Evolutionary conservation across 2,113 vertebrate genomes (phyloP).

Genomic region (Muscicapa adusta): DNA sequence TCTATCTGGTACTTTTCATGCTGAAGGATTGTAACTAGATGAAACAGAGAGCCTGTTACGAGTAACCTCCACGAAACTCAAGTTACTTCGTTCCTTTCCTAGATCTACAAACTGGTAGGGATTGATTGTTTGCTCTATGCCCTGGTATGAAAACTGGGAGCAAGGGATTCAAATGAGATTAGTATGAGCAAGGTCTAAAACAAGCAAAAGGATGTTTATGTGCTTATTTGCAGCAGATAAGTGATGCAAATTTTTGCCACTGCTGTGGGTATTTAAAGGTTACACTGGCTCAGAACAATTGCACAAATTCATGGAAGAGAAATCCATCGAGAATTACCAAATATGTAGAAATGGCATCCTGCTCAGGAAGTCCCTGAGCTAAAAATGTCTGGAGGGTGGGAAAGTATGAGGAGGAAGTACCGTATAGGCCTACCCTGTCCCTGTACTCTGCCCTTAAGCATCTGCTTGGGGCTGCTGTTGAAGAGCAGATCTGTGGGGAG

Average conservation of each 20-base stretch:
- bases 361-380: slow-evolving; percentile 47
- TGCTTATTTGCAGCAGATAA: not conserved
- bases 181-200: not conserved
- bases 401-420: slow-evolving; percentile 39
- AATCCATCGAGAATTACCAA: slow-evolving; percentile 43
- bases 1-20: not conserved
- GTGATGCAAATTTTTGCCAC: not conserved
- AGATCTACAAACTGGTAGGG: not conserved
- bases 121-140: not conserved
- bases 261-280: not conserved
- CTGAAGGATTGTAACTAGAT: not conserved
- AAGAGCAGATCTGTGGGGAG: not conserved
- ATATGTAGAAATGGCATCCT: slow-evolving; percentile 56
- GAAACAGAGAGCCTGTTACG: not conserved
- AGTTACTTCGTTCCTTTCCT: not conserved
- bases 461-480: not conserved
- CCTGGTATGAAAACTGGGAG: not conserved
- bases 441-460: not conserved
- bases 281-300: not conserved
- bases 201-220: not conserved
- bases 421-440: not conserved
- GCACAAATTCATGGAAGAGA: slow-evolving; percentile 34
- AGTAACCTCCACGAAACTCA: not conserved
- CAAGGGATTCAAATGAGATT: not conserved
- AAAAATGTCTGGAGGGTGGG: slow-evolving; percentile 55